A percentile compares a stretch with the other conserved stretches of the same genome.
Conservation (phyloP, 2,113 vertebrate genomes). For the Pteropus alecto region DNA sequence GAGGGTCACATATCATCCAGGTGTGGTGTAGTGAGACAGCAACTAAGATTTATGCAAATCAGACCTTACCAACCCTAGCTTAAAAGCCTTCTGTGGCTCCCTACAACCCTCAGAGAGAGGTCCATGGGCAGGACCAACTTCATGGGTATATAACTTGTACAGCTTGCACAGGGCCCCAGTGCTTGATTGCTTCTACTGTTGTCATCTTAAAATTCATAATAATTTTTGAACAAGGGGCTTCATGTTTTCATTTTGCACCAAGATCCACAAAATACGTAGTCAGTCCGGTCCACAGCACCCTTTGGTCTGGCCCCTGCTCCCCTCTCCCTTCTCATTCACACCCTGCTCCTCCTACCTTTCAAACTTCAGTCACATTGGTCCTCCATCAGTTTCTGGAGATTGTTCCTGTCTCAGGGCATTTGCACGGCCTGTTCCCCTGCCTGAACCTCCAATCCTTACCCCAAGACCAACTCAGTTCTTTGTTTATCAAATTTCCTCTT, state of each 20-base stretch:
- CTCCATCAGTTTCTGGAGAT: not conserved
- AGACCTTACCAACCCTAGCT: not conserved
- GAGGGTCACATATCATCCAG: not conserved
- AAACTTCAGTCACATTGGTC: not conserved
- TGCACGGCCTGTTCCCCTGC: not conserved
- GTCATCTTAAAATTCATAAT: not conserved
- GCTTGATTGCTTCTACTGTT: not conserved
- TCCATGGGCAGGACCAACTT: not conserved
- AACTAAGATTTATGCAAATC: not conserved
- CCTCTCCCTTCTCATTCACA: not conserved
- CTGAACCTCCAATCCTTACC: not conserved
- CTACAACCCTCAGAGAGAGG: not conserved
- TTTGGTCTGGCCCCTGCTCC: not conserved
- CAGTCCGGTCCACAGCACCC: not conserved
- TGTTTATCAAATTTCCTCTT: not conserved
- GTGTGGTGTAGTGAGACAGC: not conserved
- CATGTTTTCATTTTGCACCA: not conserved
- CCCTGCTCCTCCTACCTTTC: not conserved
- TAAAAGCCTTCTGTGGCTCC: not conserved
- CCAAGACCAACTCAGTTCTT: not conserved
- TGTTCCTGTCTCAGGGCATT: not conserved
- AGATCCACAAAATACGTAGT: not conserved
- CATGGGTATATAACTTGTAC: not conserved
- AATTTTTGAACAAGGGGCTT: not conserved
- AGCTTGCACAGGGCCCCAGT: not conserved